phyloP scores from a whole-genome alignment of 2,113 vertebrate genomes.

The Pituophis catenifer region DNA sequence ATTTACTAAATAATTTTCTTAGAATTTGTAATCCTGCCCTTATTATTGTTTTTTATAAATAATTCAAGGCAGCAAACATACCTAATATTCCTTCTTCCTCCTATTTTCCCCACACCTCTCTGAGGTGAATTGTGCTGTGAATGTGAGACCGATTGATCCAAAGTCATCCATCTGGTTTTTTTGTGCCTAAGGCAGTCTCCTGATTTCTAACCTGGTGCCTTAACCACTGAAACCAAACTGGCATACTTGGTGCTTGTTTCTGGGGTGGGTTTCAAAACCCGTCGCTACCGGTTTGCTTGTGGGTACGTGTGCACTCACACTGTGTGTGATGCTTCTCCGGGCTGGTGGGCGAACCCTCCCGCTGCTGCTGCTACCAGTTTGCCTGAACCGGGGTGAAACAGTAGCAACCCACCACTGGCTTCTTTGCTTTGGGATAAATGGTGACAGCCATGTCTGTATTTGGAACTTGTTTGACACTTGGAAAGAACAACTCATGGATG shows the following conservation, averaged over 20 bases:
- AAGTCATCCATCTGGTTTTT: neutral
- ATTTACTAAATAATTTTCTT: neutral
- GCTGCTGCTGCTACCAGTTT: too few relatives aligned
- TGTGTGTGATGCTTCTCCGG: too few relatives aligned
- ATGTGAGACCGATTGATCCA: neutral
- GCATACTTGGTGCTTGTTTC: neutral
- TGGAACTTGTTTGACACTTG: neutral
- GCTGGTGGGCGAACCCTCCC: too few relatives aligned
- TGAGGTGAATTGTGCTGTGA: neutral
- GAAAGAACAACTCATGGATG: neutral
- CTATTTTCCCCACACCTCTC: neutral
- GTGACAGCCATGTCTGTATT: neutral
- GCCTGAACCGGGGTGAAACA: too few relatives aligned
- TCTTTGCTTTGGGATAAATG: neutral
- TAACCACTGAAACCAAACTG: neutral
- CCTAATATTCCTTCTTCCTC: neutral
- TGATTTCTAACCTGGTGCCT: neutral
- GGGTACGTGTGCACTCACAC: too few relatives aligned
- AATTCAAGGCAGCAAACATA: neutral
- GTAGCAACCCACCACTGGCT: too few relatives aligned
- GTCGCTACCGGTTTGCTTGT: too few relatives aligned
- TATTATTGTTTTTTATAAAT: neutral
- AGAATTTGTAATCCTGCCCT: neutral
- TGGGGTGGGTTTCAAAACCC: too few relatives aligned
- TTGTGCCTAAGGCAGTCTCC: neutral